Percentiles rank a stretch among this genome's conserved stretches.
phyloP scores from a whole-genome alignment of 2,797 vertebrate species.

The Dromococcyx pavoninus region DNA sequence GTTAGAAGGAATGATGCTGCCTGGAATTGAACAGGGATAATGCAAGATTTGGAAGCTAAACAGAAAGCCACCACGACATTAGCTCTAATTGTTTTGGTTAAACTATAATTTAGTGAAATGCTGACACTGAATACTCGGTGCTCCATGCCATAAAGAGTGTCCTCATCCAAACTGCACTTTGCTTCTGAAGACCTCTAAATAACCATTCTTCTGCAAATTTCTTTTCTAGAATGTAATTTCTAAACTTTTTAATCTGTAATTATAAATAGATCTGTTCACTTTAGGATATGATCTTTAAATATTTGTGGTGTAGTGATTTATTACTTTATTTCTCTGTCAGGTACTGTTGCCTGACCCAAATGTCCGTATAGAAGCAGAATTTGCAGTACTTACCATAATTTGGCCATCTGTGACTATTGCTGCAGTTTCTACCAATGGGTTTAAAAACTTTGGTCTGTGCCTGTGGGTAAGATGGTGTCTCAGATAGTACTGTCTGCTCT shows the following conservation, averaged over 20 bases:
- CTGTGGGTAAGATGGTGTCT: background rate
- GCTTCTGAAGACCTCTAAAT: background rate
- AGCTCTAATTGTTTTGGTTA: conserved; percentile 22
- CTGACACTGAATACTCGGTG: background rate
- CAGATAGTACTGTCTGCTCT: background rate
- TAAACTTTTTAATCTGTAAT: background rate
- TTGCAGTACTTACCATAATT: background rate
- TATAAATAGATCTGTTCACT: background rate
- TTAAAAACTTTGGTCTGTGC: conserved; percentile 9
- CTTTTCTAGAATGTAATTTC: background rate
- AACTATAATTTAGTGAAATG: background rate
- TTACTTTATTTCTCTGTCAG: background rate
- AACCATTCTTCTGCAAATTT: background rate
- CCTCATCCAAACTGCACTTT: background rate
- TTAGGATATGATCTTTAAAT: background rate
- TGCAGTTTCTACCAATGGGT: conserved; percentile 1
- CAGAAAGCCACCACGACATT: background rate
- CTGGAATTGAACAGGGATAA: background rate
- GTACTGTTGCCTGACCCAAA: background rate
- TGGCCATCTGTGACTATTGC: background rate
- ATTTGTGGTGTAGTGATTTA: background rate
- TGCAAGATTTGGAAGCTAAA: background rate
- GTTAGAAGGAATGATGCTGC: conserved; percentile 11
- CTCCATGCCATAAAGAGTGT: background rate
- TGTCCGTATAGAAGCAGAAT: background rate